phyloP scores from a whole-genome alignment of 2,888 invertebrate genomes.

The Amblyjoppa fuscipennis region DNA sequence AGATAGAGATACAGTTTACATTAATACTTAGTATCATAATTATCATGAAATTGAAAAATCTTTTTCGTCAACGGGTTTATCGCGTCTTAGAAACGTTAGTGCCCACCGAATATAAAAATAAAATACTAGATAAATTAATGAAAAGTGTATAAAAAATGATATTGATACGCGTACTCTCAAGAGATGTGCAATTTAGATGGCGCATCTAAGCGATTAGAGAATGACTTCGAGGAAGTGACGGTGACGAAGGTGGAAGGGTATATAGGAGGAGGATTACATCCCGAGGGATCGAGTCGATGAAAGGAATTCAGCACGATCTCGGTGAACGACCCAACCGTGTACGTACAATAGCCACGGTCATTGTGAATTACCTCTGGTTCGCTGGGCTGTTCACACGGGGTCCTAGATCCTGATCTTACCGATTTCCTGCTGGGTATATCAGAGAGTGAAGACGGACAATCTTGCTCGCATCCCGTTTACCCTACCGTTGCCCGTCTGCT shows the following conservation, averaged over 20 bases:
- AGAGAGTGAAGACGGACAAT: neutral
- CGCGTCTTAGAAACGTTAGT: neutral
- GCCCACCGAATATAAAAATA: neutral
- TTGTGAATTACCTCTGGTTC: constrained; percentile 65
- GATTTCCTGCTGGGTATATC: constrained; percentile 20
- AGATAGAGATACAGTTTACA: neutral
- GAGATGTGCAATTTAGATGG: constrained; percentile 63
- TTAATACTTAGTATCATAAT: constrained; percentile 6
- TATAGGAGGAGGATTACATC: constrained; percentile 66
- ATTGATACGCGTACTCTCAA: neutral
- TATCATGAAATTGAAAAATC: neutral
- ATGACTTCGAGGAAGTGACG: constrained; percentile 1
- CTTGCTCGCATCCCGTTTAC: constrained; percentile 27
- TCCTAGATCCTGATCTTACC: constrained; percentile 63
- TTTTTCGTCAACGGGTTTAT: neutral
- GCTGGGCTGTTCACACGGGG: constrained; percentile 35
- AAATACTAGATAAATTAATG: neutral
- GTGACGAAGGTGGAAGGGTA: constrained; percentile 14
- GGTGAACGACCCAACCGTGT: constrained; percentile 70
- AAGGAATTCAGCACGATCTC: constrained; percentile 77
- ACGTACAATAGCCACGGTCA: constrained; percentile 70
- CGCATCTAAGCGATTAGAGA: constrained; percentile 27
- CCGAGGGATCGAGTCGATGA: constrained; percentile 69
- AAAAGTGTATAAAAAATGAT: neutral
- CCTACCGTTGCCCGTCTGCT: neutral